A percentile compares a stretch with the other conserved stretches of the same genome.
Conservation (phyloP, 2,113 vertebrate species). For the Panurus biarmicus region DNA sequence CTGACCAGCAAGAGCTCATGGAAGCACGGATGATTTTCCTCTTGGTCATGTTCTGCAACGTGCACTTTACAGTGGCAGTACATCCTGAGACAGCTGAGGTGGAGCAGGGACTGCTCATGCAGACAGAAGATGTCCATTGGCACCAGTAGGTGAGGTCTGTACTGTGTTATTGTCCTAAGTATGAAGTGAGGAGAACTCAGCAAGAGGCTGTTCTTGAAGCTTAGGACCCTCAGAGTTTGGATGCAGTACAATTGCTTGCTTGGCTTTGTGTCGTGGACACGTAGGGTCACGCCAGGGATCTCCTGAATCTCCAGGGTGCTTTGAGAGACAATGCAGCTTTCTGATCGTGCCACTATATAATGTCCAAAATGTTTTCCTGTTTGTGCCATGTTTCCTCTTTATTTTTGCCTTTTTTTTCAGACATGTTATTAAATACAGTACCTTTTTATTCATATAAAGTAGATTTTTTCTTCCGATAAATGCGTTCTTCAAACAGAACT, state of each 20-base stretch:
- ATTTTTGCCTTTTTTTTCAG: neutral
- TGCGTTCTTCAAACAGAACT: conserved; percentile 13
- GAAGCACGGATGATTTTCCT: neutral
- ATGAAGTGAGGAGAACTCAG: neutral
- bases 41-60: accelerated
- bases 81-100: accelerated
- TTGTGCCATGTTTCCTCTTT: neutral
- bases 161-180: accelerated
- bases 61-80: neutral
- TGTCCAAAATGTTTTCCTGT: neutral
- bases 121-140: neutral
- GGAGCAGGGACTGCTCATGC: neutral
- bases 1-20: neutral
- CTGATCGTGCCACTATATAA: neutral
- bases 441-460: conserved; percentile 1
- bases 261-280: neutral
- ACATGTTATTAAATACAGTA: neutral
- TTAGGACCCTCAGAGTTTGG: neutral
- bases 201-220: neutral
- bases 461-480: conserved; percentile 28
- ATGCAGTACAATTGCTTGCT: neutral
- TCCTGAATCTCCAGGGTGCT: neutral
- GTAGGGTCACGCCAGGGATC: neutral
- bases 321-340: conserved; percentile 28
- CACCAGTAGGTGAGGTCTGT: neutral